Base-by-base conservation (phyloP, 2,113 vertebrate genomes). In the Corydoras maculifer region DNA sequence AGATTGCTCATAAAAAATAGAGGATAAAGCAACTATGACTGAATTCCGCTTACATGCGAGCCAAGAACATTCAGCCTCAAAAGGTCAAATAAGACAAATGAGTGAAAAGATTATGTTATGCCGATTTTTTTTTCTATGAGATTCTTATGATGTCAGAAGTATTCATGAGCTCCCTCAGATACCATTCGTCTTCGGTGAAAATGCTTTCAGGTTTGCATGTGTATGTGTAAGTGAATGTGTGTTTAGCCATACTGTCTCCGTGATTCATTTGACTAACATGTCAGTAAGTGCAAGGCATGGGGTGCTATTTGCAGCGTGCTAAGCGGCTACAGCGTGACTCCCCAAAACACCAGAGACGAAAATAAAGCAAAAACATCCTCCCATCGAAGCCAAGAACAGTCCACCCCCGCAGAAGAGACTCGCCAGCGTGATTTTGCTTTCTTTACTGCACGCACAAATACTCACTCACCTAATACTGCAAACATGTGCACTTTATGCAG, bases 31-130 rank as follows among this genome's bases (percentile, higher is more conserved):
- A 62, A 64, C 73, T 75, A 68, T 75, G 73, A 75, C 76, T 63
- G 73, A 72, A 43, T 50, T 76, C 13, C 3, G 14, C 31, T 65
- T 54, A 65, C 57, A 18, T 31, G 18, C 29, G 35, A 49, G 75
- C 75, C 74, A 76, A 78, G 76, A 79, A 65, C 72, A 72, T 70
- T 74, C 69, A 15, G 73, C 70, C 73, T 77, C 75, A 70, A 62
- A 70, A 74, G 79, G 77, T 81, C 76, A 81, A 76, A 77, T 81
- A 81, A 80, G 75, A 76, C 74, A 65, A 80, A 31, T n/a, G 55
- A 65, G 54, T 15, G 25, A 62, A 14, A 61, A 29, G 57, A 55
- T 73, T 59, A 9, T 49, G 65, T 69, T 18, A 50, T 58, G 54
- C 54, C 6, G 4, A 4, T 58, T 53, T 68, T 58, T 68, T 66